A percentile compares a stretch with the other conserved stretches of the same genome.
Conservation (phyloP, 1,140 invertebrate genomes). For the Charaxes varanes region DNA sequence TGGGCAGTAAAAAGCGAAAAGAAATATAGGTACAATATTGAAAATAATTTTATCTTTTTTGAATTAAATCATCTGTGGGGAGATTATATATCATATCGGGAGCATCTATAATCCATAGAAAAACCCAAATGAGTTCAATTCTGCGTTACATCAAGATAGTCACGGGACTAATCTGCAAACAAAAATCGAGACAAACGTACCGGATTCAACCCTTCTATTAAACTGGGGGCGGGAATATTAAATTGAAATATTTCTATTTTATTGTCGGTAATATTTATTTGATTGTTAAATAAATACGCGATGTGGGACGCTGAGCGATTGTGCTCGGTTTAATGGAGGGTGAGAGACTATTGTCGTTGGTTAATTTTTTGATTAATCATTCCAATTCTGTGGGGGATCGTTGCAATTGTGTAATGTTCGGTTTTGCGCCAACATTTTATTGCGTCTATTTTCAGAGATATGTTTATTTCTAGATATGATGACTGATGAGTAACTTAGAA, state of each 20-base stretch:
- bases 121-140: constrained; percentile 62
- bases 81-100: neutral
- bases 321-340: constrained; percentile 57
- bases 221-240: constrained; percentile 59
- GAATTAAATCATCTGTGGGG: neutral
- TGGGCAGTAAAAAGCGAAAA: no score
- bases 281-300: constrained; percentile 72
- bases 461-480: neutral
- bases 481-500: no score
- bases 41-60: neutral
- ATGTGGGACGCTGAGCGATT: constrained; percentile 67
- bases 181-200: constrained; percentile 43
- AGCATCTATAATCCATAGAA: constrained; percentile 8
- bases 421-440: constrained; percentile 29
- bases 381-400: constrained; percentile 42
- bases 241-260: constrained; percentile 74
- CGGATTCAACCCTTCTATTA: constrained; percentile 66
- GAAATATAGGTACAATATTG: no score
- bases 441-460: neutral
- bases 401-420: constrained; percentile 31
- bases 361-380: constrained; percentile 75
- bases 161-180: constrained; percentile 44
- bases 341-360: constrained; percentile 57
- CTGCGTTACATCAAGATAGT: constrained; percentile 66
- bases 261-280: constrained; percentile 73